phyloP scores from a whole-genome alignment of 2,113 vertebrate genomes.

The Seriola aureovittata region DNA sequence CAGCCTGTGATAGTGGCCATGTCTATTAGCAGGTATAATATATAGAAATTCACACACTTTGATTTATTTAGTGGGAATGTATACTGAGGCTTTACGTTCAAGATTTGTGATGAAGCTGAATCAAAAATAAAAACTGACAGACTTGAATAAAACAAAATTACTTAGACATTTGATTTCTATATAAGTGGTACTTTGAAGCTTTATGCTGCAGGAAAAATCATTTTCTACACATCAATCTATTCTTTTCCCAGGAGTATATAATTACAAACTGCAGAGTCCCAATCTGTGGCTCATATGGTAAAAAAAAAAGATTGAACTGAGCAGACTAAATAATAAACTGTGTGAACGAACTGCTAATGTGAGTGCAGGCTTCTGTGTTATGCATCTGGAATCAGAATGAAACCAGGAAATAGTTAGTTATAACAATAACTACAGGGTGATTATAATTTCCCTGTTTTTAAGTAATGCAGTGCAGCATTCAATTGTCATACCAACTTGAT shows the following conservation, averaged over 20 bases:
- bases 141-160: not conserved
- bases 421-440: not conserved
- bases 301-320: not conserved
- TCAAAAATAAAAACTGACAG: too few relatives aligned
- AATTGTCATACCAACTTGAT: not conserved
- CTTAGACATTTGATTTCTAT: too few relatives aligned
- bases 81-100: not conserved
- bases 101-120: not conserved
- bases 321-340: not conserved
- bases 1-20: constrained; percentile 95
- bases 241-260: not conserved
- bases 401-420: not conserved
- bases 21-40: constrained; percentile 93
- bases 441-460: not conserved
- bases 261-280: not conserved
- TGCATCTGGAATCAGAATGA: not conserved
- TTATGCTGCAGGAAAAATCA: not conserved
- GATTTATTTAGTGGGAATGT: not conserved
- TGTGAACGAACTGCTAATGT: not conserved
- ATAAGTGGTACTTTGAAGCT: not conserved
- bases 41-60: too few relatives aligned
- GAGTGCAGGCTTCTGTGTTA: not conserved
- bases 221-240: too few relatives aligned
- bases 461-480: not conserved
- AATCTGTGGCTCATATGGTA: not conserved